Base-by-base conservation (phyloP, 2,113 vertebrate genomes). In the Platichthys flesus region DNA sequence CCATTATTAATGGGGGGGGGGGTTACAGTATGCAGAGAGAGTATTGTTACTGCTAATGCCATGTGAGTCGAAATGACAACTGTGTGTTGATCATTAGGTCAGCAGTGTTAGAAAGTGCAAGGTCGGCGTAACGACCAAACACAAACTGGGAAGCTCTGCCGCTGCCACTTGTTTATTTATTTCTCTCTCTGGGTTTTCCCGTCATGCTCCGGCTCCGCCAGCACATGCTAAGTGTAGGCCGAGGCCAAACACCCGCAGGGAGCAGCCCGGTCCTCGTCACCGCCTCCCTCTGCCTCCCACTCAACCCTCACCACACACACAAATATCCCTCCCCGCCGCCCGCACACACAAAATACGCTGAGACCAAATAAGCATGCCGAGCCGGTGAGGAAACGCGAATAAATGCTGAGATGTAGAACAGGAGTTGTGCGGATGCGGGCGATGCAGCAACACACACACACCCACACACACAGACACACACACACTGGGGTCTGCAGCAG, bases 171-270 rank as follows among this genome's bases (percentile, higher is more conserved):
- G 68, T 86, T 87, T 82, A 45, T 83, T 74, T 82, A 35, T 77
- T 84, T 74, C 62, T 21, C 49, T 45, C 28, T 74, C 20, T 49
- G 77, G 68, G n/a, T 65, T 84, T 78, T 69, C 47, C 68, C 71
- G 74, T 49, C 83, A 45, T 57, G 61, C 77, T 57, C 49, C 37
- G 28, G 63, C 68, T 54, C 81, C 74, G 80, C 78, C 72, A 69
- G 83, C 76, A 79, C 71, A 78, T 47, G 70, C 75, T 82, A 77
- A 79, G 74, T 59, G 76, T 0, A 52, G 71, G 83, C 88, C 76
- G 40, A 79, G 79, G 87, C 85, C 83, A 90, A 87, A 83, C 84
- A 68, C 74, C 86, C 73, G 28, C 80, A 70, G 84, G 72, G 86
- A 83, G 74, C 65, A 75, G 82, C 85, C 74, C 58, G 54, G 70